Evolutionary conservation across 2,797 vertebrate genomes (phyloP), one percentile per base, ranked within the genome.

Genomic region (Enteromius unitaeniatus): DNA sequence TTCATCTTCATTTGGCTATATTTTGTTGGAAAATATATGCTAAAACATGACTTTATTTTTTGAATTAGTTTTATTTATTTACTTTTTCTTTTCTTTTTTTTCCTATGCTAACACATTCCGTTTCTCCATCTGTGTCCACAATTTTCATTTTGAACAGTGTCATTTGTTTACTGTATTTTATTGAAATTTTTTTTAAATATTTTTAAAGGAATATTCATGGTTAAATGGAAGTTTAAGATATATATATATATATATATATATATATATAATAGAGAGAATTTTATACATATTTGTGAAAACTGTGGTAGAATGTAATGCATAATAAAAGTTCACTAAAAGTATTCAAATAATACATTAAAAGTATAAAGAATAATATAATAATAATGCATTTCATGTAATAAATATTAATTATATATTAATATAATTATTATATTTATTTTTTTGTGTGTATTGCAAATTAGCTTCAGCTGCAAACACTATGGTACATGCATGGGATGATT

Each of bases 1-100:
- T 55, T 42, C 6, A 70, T 80, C 67, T 80, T 58, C 37, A 58
- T 75, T 75, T 40, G 21, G 31, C n/a, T 75, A n/a, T 68, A 53
- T n/a, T 26, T 64, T 64, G 11, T 68, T 40, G 23, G 19, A 13
- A 55, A 53, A 55, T 23, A 9, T 55, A 53, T 8, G 1, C 34
- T 74, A 53, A 53, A 31, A 13, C 19, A 34, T 17, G 9, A 64
- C 28, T 64, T 64, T 3, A 31, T 64, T 28, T 28, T 64, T 28
- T 6, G 1, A 64, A 64, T 64, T 23, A 0, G 9, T 74, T 34
- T 31, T n/a, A 9, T 28, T 49, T 40, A 1, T 21, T 21, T 19
- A 10, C 19, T 31, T 13, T 14, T 69, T 15, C 13, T 8, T 45
- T 21, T n/a, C 11, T 37, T 13, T 10, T 45, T 45, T 45, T 45